Percentiles rank a stretch among this genome's conserved stretches.
Evolutionary conservation across 1,140 invertebrate species (phyloP).

Genomic region (Cecropterus lyciades): DNA sequence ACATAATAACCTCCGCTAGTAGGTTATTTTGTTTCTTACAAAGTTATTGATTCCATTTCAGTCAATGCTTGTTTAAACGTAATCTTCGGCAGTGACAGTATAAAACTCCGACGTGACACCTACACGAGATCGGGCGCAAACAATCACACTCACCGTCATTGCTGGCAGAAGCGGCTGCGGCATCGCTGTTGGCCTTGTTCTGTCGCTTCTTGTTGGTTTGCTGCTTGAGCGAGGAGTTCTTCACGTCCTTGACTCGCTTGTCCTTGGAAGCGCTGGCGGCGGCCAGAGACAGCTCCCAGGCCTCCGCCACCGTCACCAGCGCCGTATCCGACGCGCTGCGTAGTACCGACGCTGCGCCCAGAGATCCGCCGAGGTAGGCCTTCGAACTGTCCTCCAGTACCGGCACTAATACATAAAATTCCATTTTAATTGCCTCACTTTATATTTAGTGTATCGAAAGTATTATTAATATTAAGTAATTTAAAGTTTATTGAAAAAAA

Average conservation of each 20-base stretch:
- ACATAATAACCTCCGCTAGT: no score
- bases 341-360: conserved; percentile 46
- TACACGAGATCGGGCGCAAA: no score
- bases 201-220: conserved; percentile 68
- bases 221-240: conserved; percentile 84
- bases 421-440: no score
- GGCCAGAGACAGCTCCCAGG: conserved; percentile 88
- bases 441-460: no score
- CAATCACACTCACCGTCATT: conserved; percentile 4
- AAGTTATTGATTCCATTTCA: no score
- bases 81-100: no score
- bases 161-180: conserved; percentile 41
- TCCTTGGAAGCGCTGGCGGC: conserved; percentile 93
- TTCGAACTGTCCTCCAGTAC: conserved; percentile 56
- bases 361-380: conserved; percentile 17
- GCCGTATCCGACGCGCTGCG: conserved; percentile 71
- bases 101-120: no score
- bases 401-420: conserved; percentile 44
- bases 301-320: conserved; percentile 73
- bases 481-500: no score
- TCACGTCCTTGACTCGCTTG: conserved; percentile 91
- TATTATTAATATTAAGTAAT: no score
- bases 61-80: no score
- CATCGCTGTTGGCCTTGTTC: conserved; percentile 55
- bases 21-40: no score